Base-by-base conservation (phyloP, 2,113 vertebrate genomes). In the zebrafish (Danio rerio) region DNA sequence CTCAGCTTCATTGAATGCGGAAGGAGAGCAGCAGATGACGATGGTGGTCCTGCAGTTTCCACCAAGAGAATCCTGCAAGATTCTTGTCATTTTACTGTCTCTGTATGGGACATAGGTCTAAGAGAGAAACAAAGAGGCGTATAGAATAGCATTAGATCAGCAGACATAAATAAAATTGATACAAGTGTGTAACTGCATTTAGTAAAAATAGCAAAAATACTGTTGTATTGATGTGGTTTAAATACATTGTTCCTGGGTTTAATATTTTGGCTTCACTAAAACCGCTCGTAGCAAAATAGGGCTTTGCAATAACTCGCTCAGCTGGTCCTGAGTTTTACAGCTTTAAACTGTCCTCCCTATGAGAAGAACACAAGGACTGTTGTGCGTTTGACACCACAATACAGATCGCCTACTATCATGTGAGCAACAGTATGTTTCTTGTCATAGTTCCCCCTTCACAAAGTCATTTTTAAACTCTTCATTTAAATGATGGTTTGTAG, bases 61-160 rank as follows among this genome's bases (percentile, higher is more conserved):
- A 8, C 96, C 97, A 86, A 98, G 86, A 0, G 98, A 99, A 90
- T 99, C 98, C 92, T 99, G 97, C 88, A 99, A 95, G 87, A 99
- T 99, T 92, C 98, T 95, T 42, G 98, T 99, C 98, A 99, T 99
- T 93, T 99, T 99, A 92, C 98, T 99, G 92, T 99, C 98, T 91
- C 98, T 93, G 91, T 99, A 99, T 0, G 98, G 97, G 93, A 99
- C 96, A 61, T 99, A 98, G 0, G 94, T 95, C 97, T 99, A 88
- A 0, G 49, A 49, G 15, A 70, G 11, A 81, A 42, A 83, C 10
- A 56, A 47, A 76, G 7, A 73, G 13, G 69, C 6, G 47, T 49
- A 58, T 8, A 61, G 42, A 42, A 42, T 9, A 21, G 0, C 49
- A 63, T 61, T 50, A 31, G 6, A 18, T 7, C 71, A 20, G 45